phyloP scores from a whole-genome alignment of 2,888 invertebrate genomes.

The Pteria penguin region DNA sequence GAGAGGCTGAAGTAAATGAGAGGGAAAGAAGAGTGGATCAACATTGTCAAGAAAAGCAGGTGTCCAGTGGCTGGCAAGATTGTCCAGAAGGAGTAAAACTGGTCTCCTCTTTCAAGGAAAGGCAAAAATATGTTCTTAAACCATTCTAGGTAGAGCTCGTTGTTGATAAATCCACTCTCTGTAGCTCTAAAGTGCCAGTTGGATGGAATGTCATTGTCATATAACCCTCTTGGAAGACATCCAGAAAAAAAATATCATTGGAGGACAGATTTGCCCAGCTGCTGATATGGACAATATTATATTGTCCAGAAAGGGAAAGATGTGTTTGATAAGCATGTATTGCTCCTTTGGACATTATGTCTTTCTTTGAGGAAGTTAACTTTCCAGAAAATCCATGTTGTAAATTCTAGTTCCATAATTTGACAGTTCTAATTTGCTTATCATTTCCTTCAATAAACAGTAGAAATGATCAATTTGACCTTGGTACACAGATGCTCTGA shows the following conservation, averaged over 20 bases:
- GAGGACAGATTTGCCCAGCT: not conserved
- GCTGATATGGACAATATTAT: not conserved
- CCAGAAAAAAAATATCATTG: not conserved
- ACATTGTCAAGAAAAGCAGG: not conserved
- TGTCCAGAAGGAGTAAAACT: slow-evolving; percentile 19
- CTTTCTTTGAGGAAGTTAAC: not conserved
- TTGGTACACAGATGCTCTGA: not conserved
- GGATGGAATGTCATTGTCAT: not conserved
- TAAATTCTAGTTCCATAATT: not conserved
- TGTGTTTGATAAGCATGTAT: not conserved
- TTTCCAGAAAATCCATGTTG: not conserved
- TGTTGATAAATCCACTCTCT: not conserved
- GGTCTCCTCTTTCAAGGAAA: slow-evolving; percentile 7
- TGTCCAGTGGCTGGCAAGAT: slow-evolving; percentile 10
- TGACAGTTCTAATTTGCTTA: not conserved
- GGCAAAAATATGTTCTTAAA: slow-evolving; percentile 6
- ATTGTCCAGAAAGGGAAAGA: not conserved
- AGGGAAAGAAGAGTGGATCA: not conserved
- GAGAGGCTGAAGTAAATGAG: slow-evolving; percentile 10
- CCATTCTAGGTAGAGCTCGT: not conserved
- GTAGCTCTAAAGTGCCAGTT: not conserved
- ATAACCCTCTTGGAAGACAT: not conserved
- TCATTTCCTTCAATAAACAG: not conserved
- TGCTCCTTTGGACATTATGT: not conserved
- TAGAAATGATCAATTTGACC: not conserved